Percentiles rank a stretch among this genome's conserved stretches.
phyloP scores from a whole-genome alignment of 2,888 invertebrate species.

The Cheilosia vernalis region DNA sequence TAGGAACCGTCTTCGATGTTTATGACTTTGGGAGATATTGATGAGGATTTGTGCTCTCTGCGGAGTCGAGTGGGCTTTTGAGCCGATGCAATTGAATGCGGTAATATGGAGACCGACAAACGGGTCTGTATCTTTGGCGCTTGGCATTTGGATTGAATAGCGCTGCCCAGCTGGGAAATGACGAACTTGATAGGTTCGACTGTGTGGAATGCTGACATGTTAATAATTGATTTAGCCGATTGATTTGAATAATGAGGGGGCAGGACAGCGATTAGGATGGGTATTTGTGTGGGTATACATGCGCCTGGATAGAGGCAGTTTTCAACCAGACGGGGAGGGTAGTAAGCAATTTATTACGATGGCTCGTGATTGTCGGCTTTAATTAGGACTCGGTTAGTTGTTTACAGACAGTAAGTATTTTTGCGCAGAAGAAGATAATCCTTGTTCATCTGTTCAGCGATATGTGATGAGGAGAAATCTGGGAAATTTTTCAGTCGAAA shows the following conservation, averaged over 20 bases:
- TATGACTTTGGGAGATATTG: constrained; percentile 55
- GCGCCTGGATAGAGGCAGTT: too few relatives aligned
- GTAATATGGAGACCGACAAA: constrained; percentile 22
- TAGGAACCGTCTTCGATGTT: constrained; percentile 51
- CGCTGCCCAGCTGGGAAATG: constrained; percentile 11
- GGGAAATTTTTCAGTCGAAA: neutral
- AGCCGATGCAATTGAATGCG: neutral
- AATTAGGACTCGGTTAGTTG: neutral
- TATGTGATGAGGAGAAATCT: neutral
- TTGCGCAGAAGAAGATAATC: too few relatives aligned
- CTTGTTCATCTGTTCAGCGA: neutral
- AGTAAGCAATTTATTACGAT: neutral
- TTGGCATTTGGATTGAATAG: constrained; percentile 47
- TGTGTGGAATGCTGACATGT: constrained; percentile 60
- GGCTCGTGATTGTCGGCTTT: neutral
- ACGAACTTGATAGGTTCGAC: constrained; percentile 35
- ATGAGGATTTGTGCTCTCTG: constrained; percentile 28
- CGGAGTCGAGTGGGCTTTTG: neutral
- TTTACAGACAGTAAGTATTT: too few relatives aligned
- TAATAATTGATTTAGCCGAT: constrained; percentile 64
- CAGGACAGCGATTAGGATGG: constrained; percentile 25
- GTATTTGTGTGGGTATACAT: constrained; percentile 35
- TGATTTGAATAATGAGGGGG: constrained; percentile 57
- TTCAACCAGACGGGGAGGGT: neutral
- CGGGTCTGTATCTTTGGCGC: constrained; percentile 17